These are phyloP conservation scores for Smittia sp. DNA, from an alignment of 2,888 invertebrate genomes.

Conservation along the genomic window DNA sequence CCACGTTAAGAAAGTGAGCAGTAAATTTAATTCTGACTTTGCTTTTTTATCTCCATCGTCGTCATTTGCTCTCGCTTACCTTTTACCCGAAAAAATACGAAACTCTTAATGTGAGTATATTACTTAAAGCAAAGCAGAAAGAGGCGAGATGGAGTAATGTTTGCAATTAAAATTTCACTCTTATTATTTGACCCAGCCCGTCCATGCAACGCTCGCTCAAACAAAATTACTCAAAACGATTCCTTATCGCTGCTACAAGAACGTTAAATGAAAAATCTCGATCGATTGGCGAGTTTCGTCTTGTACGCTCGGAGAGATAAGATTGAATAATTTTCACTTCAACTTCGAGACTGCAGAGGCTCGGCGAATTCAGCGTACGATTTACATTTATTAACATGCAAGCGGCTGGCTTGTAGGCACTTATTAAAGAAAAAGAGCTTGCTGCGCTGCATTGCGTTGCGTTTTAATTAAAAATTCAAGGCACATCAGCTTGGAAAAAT, in stretches of 20 bases:
- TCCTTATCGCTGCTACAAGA: neutral
- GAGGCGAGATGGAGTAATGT: slow-evolving; percentile 21
- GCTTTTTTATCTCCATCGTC: slow-evolving; percentile 26
- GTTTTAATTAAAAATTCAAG: slow-evolving; percentile 25
- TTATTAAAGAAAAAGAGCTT: slow-evolving; percentile 6
- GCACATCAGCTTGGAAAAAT: neutral
- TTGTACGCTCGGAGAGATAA: neutral
- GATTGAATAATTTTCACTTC: slow-evolving; percentile 3
- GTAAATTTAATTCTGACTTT: slow-evolving; percentile 39
- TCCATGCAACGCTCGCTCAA: neutral
- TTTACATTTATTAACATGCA: slow-evolving; percentile 23
- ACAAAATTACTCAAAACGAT: neutral
- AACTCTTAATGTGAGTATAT: slow-evolving; percentile 27
- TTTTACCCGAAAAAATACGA: slow-evolving; percentile 10
- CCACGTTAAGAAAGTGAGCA: slow-evolving; percentile 26
- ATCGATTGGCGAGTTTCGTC: neutral
- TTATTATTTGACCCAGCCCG: neutral
- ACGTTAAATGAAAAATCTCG: slow-evolving; percentile 9
- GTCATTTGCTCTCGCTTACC: slow-evolving; percentile 15
- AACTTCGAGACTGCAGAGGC: neutral
- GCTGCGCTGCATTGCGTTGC: neutral
- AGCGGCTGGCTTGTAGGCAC: neutral
- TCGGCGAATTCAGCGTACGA: neutral
- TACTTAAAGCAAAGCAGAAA: slow-evolving; percentile 3
- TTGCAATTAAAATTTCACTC: slow-evolving; percentile 31